Evolutionary conservation across 2,888 invertebrate species (phyloP).

Genomic region (Tetramorium bicarinatum): DNA sequence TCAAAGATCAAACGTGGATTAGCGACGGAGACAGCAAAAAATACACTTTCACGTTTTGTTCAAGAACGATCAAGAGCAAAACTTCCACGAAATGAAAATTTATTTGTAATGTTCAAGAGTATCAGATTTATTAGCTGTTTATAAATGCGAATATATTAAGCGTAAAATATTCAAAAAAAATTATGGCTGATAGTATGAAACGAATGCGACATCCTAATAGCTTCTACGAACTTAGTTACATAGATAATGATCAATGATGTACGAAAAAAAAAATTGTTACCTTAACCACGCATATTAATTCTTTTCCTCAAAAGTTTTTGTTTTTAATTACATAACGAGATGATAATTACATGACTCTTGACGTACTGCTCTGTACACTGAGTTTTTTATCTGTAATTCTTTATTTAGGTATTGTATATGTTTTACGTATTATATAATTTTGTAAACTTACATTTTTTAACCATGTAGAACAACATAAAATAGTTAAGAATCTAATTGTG

Average conservation of each 20-base stretch:
- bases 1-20: neutral
- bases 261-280: neutral
- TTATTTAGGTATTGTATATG: neutral
- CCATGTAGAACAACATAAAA: neutral
- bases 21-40: neutral
- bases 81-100: neutral
- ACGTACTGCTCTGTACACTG: neutral
- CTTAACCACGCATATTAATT: neutral
- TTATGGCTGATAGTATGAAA: neutral
- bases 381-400: neutral
- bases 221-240: neutral
- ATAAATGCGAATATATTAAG: neutral
- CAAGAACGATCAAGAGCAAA: neutral
- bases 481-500: neutral
- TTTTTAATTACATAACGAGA: neutral
- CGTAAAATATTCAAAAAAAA: neutral
- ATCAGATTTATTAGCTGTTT: neutral
- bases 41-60: neutral
- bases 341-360: neutral
- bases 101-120: neutral
- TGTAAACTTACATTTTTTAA: neutral
- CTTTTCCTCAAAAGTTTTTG: neutral
- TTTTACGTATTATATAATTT: neutral
- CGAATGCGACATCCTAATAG: neutral
- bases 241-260: neutral